Conservation (phyloP, 2,888 invertebrate genomes). For the Meandrusa payeni region DNA sequence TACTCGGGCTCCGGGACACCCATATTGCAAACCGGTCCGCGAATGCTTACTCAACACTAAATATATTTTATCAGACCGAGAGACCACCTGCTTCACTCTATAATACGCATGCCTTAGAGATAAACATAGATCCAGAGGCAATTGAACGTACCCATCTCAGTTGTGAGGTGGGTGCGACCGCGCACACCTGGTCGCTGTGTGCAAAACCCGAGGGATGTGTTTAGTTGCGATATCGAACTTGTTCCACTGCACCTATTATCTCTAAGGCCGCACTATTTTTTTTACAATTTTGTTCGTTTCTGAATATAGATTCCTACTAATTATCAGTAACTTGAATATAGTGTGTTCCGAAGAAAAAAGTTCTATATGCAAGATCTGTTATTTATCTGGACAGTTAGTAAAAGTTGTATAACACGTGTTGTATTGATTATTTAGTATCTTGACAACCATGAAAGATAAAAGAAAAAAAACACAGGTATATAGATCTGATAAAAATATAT, state of each 20-base stretch:
- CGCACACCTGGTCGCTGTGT: constrained; percentile 28
- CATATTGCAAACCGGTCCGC: constrained; percentile 23
- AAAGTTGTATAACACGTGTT: too few species aligned
- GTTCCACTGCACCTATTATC: background rate
- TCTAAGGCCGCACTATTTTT: background rate
- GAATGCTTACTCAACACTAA: constrained; percentile 19
- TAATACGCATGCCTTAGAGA: constrained; percentile 18
- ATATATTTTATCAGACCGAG: constrained; percentile 21
- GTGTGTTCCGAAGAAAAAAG: too few species aligned
- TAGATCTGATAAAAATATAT: too few species aligned
- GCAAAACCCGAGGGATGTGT: background rate
- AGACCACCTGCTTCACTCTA: constrained; percentile 22
- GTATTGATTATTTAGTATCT: too few species aligned
- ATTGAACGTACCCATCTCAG: constrained; percentile 24
- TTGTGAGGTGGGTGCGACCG: constrained; percentile 12
- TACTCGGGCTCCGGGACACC: constrained; percentile 9
- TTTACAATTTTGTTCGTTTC: background rate
- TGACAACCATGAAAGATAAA: too few species aligned
- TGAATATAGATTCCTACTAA: background rate
- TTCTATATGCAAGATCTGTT: too few species aligned
- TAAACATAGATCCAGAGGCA: constrained; percentile 20
- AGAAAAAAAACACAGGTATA: too few species aligned
- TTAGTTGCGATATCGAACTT: constrained; percentile 4
- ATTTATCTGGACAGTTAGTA: too few species aligned
- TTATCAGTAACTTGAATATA: too few species aligned